Evolutionary conservation across 1,140 invertebrate genomes (phyloP).

Genomic region (Forficula auricularia): DNA sequence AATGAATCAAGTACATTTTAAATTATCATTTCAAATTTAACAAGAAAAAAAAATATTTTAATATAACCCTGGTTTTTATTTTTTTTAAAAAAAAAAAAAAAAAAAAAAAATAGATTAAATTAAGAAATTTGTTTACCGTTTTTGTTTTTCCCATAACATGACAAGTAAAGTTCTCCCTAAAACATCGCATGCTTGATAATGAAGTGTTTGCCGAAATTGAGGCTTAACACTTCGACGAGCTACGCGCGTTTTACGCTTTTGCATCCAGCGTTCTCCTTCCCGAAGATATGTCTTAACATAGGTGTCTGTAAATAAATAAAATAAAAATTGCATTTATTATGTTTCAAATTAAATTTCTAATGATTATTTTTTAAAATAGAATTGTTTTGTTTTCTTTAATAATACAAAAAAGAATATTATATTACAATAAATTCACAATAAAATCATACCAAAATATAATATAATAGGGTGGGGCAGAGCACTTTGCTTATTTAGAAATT

Average conservation of each 20-base stretch:
- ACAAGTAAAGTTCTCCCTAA: conserved; percentile 68
- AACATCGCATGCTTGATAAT: conserved; percentile 68
- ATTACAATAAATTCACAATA: not conserved
- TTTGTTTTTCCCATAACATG: conserved; percentile 75
- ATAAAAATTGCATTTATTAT: too few relatives aligned
- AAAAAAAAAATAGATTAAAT: too few relatives aligned
- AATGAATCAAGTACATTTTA: too few relatives aligned
- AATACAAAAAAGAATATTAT: not conserved
- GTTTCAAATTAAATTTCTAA: not conserved
- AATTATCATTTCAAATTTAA: too few relatives aligned
- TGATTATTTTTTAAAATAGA: not conserved
- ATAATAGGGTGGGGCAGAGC: too few relatives aligned
- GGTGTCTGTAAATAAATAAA: conserved; percentile 63
- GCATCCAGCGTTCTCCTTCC: conserved; percentile 67
- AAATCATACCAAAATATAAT: too few relatives aligned
- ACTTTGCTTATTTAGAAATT: too few relatives aligned
- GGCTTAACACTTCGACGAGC: conserved; percentile 61
- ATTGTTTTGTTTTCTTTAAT: not conserved
- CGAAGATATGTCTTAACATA: conserved; percentile 88
- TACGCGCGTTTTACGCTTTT: conserved; percentile 78
- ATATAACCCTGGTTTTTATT: too few relatives aligned
- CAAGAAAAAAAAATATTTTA: too few relatives aligned
- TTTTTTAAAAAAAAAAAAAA: too few relatives aligned
- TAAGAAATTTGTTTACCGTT: too few relatives aligned
- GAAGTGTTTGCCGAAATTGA: conserved; percentile 70